Conservation (phyloP, 1,140 invertebrate species). For the Planococcus citri region DNA sequence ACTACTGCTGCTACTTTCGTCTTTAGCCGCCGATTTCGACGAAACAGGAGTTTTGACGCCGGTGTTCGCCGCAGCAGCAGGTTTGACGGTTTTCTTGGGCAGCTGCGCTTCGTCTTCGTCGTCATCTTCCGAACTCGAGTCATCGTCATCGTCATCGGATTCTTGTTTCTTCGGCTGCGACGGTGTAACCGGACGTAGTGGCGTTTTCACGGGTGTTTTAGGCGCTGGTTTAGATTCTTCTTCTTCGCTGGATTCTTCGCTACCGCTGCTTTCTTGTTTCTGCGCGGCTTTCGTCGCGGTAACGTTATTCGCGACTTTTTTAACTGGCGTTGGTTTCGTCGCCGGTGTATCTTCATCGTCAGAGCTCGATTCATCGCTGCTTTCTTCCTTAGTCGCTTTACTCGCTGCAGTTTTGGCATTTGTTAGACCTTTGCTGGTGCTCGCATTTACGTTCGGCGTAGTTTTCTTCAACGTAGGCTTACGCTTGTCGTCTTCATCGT, state of each 20-base stretch:
- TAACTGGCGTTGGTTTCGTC: neutral
- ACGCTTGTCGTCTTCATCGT: too few species aligned
- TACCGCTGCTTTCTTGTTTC: neutral
- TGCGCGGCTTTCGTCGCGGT: neutral
- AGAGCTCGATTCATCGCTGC: too few species aligned
- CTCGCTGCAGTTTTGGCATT: too few species aligned
- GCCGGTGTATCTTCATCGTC: too few species aligned
- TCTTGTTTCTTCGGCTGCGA: too few species aligned
- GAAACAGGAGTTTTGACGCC: neutral
- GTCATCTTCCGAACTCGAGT: slow-evolving; percentile 1
- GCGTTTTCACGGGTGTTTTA: neutral
- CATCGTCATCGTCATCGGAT: neutral
- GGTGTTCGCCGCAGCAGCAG: neutral
- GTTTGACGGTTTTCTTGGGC: neutral
- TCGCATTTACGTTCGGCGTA: too few species aligned
- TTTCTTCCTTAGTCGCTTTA: too few species aligned
- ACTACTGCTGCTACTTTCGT: neutral
- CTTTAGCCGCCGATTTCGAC: neutral
- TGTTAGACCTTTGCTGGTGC: too few species aligned
- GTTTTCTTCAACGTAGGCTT: too few species aligned
- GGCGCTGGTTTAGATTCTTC: neutral
- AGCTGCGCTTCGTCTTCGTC: neutral
- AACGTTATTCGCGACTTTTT: neutral
- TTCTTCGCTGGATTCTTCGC: neutral
- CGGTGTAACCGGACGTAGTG: too few species aligned